Evolutionary conservation across 2,888 invertebrate genomes (phyloP).

Genomic region (Ennomos erosarius): DNA sequence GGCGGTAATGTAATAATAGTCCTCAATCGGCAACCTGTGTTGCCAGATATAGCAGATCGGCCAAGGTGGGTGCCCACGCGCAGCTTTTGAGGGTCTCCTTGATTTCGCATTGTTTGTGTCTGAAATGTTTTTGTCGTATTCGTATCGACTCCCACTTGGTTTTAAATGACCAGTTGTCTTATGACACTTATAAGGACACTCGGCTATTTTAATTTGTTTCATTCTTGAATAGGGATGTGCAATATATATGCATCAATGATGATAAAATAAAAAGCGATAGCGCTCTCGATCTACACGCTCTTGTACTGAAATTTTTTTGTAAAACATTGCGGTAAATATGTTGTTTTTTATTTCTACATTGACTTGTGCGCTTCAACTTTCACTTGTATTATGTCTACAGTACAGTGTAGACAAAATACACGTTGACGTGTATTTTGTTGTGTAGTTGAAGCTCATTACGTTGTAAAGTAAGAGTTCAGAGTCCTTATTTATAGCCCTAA

Average conservation of each 20-base stretch:
- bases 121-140: conserved; percentile 29
- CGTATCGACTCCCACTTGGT: conserved; percentile 18
- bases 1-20: conserved; percentile 42
- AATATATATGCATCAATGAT: neutral
- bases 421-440: too few species aligned
- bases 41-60: conserved; percentile 44
- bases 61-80: conserved; percentile 37
- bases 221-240: neutral
- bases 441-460: conserved; percentile 11
- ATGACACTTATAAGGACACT: neutral
- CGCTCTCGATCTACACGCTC: too few species aligned
- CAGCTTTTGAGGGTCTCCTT: conserved; percentile 33
- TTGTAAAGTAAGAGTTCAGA: conserved; percentile 23
- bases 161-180: conserved; percentile 12
- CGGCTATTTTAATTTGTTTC: too few species aligned
- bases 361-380: too few species aligned
- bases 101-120: conserved; percentile 35
- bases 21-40: conserved; percentile 38
- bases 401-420: too few species aligned
- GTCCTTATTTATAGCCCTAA: conserved; percentile 47
- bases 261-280: too few species aligned
- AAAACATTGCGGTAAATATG: too few species aligned
- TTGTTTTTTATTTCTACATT: too few species aligned
- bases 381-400: too few species aligned
- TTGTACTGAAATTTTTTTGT: too few species aligned